A percentile compares a stretch with the other conserved stretches of the same genome.
Evolutionary conservation across 2,797 vertebrate genomes (phyloP).

Genomic region (Lutjanus campechanus): DNA sequence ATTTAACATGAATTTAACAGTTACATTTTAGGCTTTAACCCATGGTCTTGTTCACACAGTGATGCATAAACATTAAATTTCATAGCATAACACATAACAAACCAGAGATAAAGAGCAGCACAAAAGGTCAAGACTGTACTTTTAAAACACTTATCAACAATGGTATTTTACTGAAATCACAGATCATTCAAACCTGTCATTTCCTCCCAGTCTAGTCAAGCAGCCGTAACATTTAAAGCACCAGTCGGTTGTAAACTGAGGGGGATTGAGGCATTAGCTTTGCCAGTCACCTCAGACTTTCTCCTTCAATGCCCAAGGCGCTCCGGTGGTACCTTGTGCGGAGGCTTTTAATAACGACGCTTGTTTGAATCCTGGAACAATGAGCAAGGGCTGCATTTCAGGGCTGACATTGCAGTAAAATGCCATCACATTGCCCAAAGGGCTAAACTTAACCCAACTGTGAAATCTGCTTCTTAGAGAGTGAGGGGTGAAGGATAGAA

Average conservation of each 20-base stretch:
- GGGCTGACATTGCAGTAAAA: slow-evolving; percentile 78
- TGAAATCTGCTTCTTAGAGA: slow-evolving; percentile 69
- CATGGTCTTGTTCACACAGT: background rate
- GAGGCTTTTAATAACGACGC: slow-evolving; percentile 73
- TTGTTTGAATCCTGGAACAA: slow-evolving; percentile 78
- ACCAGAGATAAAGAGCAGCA: background rate
- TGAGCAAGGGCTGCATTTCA: slow-evolving; percentile 72
- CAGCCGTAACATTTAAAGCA: slow-evolving; percentile 34
- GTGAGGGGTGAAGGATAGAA: slow-evolving; percentile 35
- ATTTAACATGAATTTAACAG: slow-evolving; percentile 2
- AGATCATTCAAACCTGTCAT: slow-evolving; percentile 35
- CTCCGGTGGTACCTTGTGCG: slow-evolving; percentile 59
- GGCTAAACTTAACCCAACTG: slow-evolving; percentile 73
- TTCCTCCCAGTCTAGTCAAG: slow-evolving; percentile 12
- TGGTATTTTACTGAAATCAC: slow-evolving; percentile 29
- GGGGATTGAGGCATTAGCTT: slow-evolving; percentile 53
- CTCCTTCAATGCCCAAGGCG: slow-evolving; percentile 58
- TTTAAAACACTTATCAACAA: slow-evolving; percentile 3
- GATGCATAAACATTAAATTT: background rate
- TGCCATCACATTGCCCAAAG: slow-evolving; percentile 72
- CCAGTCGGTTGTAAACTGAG: slow-evolving; percentile 50
- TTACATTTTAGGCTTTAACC: background rate
- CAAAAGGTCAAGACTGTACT: slow-evolving; percentile 13
- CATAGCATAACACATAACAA: background rate
- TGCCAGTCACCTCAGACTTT: slow-evolving; percentile 52